phyloP scores from a whole-genome alignment of 2,888 invertebrate species.

The Antitype chi region DNA sequence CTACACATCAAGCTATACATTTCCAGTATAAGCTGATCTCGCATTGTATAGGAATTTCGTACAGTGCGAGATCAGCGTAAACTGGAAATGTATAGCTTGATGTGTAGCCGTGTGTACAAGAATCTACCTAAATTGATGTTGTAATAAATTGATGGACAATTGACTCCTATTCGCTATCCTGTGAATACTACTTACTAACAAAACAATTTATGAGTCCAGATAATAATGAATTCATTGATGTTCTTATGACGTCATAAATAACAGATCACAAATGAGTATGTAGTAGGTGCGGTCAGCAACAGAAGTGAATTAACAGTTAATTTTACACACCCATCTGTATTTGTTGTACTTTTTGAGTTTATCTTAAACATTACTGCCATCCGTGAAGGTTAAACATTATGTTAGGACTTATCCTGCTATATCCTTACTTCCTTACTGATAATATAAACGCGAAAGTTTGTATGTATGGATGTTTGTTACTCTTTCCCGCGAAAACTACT shows the following conservation, averaged over 20 bases:
- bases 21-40: no score
- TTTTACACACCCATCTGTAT: not conserved
- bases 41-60: no score
- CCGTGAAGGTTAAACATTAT: not conserved
- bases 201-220: conserved; percentile 9
- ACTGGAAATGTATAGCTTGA: no score
- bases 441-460: no score
- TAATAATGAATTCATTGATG: conserved; percentile 33
- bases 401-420: not conserved
- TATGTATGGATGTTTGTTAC: no score
- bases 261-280: not conserved
- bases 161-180: conserved; percentile 24
- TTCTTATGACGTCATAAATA: conserved; percentile 2
- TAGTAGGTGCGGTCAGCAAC: not conserved
- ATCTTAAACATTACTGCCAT: not conserved
- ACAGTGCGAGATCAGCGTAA: no score
- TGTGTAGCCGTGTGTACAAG: no score
- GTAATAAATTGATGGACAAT: conserved; percentile 34
- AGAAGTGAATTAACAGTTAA: not conserved
- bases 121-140: no score
- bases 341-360: not conserved
- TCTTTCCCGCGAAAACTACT: no score
- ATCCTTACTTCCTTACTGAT: no score
- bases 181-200: conserved; percentile 12
- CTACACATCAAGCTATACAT: no score